These are phyloP conservation scores for Zaprionus ghesquierei DNA, from an alignment of 1,140 invertebrate species.

Conservation along the genomic window DNA sequence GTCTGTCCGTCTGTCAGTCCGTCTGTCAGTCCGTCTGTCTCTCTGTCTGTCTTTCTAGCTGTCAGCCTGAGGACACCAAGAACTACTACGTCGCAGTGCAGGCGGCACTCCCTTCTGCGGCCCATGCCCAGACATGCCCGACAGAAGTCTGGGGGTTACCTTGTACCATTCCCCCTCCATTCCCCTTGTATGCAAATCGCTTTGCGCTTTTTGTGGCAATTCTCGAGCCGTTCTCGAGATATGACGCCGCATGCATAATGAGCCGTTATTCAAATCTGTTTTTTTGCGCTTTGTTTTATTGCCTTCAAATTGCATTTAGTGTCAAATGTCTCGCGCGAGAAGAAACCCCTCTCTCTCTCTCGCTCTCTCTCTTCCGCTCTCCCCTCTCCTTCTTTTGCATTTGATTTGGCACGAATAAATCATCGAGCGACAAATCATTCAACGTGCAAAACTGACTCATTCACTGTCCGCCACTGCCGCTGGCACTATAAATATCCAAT, in stretches of 20 bases:
- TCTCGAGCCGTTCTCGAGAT: constrained; percentile 65
- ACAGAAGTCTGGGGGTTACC: background rate
- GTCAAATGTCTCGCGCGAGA: constrained; percentile 64
- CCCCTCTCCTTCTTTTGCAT: too few species aligned
- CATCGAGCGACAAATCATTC: constrained; percentile 69
- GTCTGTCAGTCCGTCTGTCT: background rate
- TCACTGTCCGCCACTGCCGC: constrained; percentile 8
- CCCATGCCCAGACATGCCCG: constrained; percentile 6
- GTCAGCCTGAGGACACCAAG: constrained; percentile 67
- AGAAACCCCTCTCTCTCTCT: background rate
- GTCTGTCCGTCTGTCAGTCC: constrained; percentile 1
- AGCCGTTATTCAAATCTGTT: constrained; percentile 73
- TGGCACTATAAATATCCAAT: constrained; percentile 37
- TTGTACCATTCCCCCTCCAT: constrained; percentile 23
- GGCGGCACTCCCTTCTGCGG: constrained; percentile 64
- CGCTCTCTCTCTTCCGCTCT: background rate
- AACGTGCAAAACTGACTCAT: constrained; percentile 57
- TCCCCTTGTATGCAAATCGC: constrained; percentile 69
- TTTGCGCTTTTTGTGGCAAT: constrained; percentile 54
- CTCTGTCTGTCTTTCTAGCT: constrained; percentile 14
- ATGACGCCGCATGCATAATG: constrained; percentile 80
- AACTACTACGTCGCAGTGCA: constrained; percentile 14
- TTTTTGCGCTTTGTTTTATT: constrained; percentile 75
- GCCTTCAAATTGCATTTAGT: constrained; percentile 79
- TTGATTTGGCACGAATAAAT: constrained; percentile 60